Base-by-base conservation (phyloP, 92 coral and sea anemone species). In the Umimayanthus kanabou region DNA sequence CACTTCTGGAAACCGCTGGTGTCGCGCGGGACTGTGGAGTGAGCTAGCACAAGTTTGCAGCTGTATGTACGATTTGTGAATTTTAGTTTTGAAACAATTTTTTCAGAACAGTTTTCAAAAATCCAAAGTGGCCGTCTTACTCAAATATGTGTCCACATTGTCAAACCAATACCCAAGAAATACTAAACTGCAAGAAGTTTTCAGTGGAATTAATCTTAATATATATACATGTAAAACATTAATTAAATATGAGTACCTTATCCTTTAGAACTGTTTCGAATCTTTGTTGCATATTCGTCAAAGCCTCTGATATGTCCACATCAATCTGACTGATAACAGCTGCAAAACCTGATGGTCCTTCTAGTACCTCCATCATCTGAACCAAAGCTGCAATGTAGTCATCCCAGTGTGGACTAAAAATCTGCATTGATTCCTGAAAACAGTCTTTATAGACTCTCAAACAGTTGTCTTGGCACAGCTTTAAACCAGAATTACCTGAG, bases 331-430 rank as follows among this genome's bases (percentile, higher is more conserved):
- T 50, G 33, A 69, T 8, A 43, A 69, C 65, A 69, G 78, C 77
- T 55, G 45, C 87, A 69, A 83, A 83, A 29, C 77, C 87, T 9
- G 7, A 43, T 10, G 65, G 33, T 42, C 87, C 87, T 42, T 28
- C 65, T 8, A 83, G 50, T 83, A 33, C n/a, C 45, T 83, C 87
- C 0, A 69, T 25, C 42, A 83, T 33, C 33, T 28, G n/a, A 40
- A 69, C 77, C 87, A 83, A 26, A 20, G 78, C 65, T 42, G 78
- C 15, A 15, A 83, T 50, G 33, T 83, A 83, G 23, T 69, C 42
- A 13, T 83, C 73, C 87, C 87, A 83, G 8, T 42, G 40, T 45
- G 78, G 87, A 69, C 42, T 33, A 83, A 83, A 18, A 30, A 69
- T 43, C 13, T 50, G 40, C 47, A 11, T 18, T 14, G 30, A 43